Conservation (phyloP, 2,797 vertebrate species). For the Emydoidea blandingii region DNA sequence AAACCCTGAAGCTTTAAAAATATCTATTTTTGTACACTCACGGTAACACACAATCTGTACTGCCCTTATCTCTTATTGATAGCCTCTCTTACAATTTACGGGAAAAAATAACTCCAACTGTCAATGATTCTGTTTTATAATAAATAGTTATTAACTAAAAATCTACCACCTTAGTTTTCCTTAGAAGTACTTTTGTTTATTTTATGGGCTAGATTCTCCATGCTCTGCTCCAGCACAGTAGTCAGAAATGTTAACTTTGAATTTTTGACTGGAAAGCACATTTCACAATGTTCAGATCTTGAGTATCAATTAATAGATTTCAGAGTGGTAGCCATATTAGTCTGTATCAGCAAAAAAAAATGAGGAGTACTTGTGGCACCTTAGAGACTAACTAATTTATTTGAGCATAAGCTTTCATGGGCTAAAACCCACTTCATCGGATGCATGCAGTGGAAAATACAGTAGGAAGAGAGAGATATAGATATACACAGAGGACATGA, state of each 20-base stretch:
- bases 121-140: neutral
- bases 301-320: neutral
- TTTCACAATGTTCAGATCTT: neutral
- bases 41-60: neutral
- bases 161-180: neutral
- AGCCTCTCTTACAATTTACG: neutral
- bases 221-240: neutral
- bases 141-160: neutral
- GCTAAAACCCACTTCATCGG: too few relatives aligned
- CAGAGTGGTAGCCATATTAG: too few relatives aligned
- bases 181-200: neutral
- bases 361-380: too few relatives aligned
- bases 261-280: neutral
- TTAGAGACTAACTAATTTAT: too few relatives aligned
- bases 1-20: neutral
- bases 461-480: too few relatives aligned
- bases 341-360: too few relatives aligned
- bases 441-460: too few relatives aligned
- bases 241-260: too few relatives aligned
- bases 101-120: neutral
- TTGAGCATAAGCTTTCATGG: too few relatives aligned
- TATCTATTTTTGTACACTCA: accelerated
- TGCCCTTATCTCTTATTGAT: neutral
- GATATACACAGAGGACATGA: too few relatives aligned
- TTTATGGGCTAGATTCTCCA: neutral